Evolutionary conservation across 2,888 invertebrate genomes (phyloP), one percentile per base, ranked within the genome.

Genomic region (Nemapogon koenigi): DNA sequence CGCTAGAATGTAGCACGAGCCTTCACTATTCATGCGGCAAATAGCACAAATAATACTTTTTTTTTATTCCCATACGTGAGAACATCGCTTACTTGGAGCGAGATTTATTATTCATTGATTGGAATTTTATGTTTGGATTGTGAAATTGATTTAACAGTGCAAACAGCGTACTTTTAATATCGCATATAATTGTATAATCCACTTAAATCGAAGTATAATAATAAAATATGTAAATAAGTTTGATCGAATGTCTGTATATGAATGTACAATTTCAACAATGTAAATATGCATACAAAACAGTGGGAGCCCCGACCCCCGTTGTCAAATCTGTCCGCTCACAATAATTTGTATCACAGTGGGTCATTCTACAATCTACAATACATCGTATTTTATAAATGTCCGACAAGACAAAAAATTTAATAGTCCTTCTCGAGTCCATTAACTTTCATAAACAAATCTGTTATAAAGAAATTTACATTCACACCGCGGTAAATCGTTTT

Each of bases 221-320:
- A 14, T 30, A 14, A 10, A 30, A 3, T 10, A 13, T 14, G 10
- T 10, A 30, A 30, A 3, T 30, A 26, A 26, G 13, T 26, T 11
- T 4, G n/a, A 10, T 22, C 7, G 6, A 6, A 6, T 10, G 22
- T 22, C 10, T 6, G 6, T 22, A 6, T 22, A 22, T 22, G 6
- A 10, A 22, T 22, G 10, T 22, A 6, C 10, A 22, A 7, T 31
- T 14, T 31, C 8, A 6, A 6, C 31, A 15, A 31, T n/a, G 16
- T 14, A 15, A n/a, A 31, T 4, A 31, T 15, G 43, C 37, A 41
- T 40, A 43, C 10, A 41, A 43, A 45, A 46, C 52, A 48, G 51
- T 50, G 48, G 52, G 52, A 39, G 46, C 44, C 47, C 37, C 38
- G 44, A 47, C 47, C 51, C 52, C 49, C 41, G 46, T 38, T 28